These are phyloP conservation scores for Ammodytes marinus DNA, from an alignment of 2,113 vertebrate species.

Conservation along the genomic window DNA sequence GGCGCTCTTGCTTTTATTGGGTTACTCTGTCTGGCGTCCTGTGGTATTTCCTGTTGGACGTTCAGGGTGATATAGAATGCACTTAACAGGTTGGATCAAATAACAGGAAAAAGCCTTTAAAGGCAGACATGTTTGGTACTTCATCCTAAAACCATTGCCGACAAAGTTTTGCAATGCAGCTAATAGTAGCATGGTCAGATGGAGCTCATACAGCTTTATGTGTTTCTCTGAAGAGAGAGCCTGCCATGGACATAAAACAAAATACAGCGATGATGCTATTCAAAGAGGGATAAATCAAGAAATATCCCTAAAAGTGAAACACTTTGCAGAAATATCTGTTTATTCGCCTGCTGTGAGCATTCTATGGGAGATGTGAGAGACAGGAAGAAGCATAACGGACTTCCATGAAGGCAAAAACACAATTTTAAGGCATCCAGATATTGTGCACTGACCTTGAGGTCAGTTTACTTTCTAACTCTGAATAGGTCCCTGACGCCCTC, in stretches of 20 bases:
- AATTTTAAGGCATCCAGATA: slow-evolving; percentile 60
- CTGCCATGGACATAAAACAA: background rate
- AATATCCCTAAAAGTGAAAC: slow-evolving; percentile 17
- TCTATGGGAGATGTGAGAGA: slow-evolving; percentile 34
- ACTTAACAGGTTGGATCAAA: slow-evolving; percentile 94
- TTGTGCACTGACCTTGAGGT: slow-evolving; percentile 77
- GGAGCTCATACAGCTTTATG: slow-evolving; percentile 13
- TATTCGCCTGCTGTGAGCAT: slow-evolving; percentile 25
- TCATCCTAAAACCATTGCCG: slow-evolving; percentile 72
- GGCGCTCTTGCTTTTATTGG: slow-evolving; percentile 94
- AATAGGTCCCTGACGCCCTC: slow-evolving; percentile 74
- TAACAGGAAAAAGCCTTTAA: slow-evolving; percentile 90
- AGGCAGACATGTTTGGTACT: slow-evolving; percentile 86
- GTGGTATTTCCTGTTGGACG: slow-evolving; percentile 97
- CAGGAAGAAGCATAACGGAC: slow-evolving; percentile 16
- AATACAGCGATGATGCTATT: background rate
- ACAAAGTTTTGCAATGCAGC: slow-evolving; percentile 59
- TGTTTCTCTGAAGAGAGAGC: slow-evolving; percentile 12
- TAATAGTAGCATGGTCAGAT: slow-evolving; percentile 44
- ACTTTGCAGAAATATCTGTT: slow-evolving; percentile 7
- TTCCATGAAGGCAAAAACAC: slow-evolving; percentile 47
- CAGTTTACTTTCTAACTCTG: slow-evolving; percentile 79
- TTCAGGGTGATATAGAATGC: slow-evolving; percentile 89
- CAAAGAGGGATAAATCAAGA: slow-evolving; percentile 21
- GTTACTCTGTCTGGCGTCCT: slow-evolving; percentile 93